Percentiles rank a stretch among this genome's conserved stretches.
Conservation (phyloP, 2,113 vertebrate species). For the Propithecus coquereli region DNA sequence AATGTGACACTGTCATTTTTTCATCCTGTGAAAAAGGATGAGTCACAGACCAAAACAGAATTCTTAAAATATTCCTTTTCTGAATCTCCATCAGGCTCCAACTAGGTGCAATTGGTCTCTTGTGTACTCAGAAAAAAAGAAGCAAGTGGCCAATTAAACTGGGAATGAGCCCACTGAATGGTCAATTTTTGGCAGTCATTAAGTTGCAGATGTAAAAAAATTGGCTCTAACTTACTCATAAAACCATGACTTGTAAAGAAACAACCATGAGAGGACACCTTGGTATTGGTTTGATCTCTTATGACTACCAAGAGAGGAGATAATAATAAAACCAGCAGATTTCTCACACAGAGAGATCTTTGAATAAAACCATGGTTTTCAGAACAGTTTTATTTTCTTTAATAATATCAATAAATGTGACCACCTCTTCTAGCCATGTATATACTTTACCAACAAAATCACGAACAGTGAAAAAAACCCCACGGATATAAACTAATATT, state of each 20-base stretch:
- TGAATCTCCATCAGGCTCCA: conserved; percentile 5
- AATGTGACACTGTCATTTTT: conserved; percentile 52
- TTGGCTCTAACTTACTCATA: conserved; percentile 8
- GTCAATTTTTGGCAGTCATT: conserved; percentile 28
- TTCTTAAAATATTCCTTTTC: conserved; percentile 48
- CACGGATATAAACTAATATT: neutral
- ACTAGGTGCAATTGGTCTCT: conserved; percentile 44
- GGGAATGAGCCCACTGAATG: conserved; percentile 40
- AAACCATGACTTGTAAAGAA: neutral
- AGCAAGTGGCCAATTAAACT: conserved; percentile 51
- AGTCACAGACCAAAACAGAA: conserved; percentile 52
- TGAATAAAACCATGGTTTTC: neutral
- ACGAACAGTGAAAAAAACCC: neutral
- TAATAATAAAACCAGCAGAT: neutral
- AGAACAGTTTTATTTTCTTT: neutral
- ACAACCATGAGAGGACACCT: neutral
- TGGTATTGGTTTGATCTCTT: neutral
- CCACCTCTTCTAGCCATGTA: neutral
- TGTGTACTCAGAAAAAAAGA: conserved; percentile 30
- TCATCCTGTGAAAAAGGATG: neutral
- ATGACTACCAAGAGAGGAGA: conserved; percentile 16
- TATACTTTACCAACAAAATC: neutral
- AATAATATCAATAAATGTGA: neutral
- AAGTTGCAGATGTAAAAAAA: conserved; percentile 35
- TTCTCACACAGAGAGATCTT: neutral